Evolutionary conservation across 2,888 invertebrate genomes (phyloP).

Genomic region (Odontocerum albicorne): DNA sequence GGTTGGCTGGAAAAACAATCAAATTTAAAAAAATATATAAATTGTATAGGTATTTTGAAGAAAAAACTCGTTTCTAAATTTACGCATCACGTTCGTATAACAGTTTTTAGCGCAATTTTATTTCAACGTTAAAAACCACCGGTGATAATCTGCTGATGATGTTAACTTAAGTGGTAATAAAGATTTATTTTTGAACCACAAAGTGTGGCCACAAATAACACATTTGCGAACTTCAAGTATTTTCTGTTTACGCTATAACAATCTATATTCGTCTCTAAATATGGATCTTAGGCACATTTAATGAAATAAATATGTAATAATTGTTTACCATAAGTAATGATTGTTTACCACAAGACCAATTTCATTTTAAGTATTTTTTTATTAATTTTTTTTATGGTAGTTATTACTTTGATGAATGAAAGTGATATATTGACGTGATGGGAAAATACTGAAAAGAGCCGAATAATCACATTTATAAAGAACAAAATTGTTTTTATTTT

Average conservation of each 20-base stretch:
- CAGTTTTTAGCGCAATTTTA: no score
- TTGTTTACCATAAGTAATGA: no score
- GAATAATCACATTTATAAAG: not conserved
- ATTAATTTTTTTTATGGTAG: not conserved
- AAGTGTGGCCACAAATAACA: not conserved
- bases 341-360: no score
- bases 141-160: not conserved
- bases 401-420: not conserved
- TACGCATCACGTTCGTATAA: no score
- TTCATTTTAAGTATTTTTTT: no score
- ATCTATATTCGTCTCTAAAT: no score
- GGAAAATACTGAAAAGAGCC: not conserved
- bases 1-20: no score
- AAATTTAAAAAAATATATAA: no score
- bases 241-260: not conserved
- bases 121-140: not conserved
- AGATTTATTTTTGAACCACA: not conserved
- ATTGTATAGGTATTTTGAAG: no score
- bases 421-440: not conserved
- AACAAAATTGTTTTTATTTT: not conserved
- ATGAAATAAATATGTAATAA: no score
- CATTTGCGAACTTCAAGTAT: not conserved
- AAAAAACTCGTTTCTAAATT: no score
- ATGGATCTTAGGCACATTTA: no score
- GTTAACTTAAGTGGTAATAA: not conserved